A percentile compares a stretch with the other conserved stretches of the same genome.
Conservation (phyloP, 1,140 invertebrate species). For the Drosophila pallidifrons region DNA sequence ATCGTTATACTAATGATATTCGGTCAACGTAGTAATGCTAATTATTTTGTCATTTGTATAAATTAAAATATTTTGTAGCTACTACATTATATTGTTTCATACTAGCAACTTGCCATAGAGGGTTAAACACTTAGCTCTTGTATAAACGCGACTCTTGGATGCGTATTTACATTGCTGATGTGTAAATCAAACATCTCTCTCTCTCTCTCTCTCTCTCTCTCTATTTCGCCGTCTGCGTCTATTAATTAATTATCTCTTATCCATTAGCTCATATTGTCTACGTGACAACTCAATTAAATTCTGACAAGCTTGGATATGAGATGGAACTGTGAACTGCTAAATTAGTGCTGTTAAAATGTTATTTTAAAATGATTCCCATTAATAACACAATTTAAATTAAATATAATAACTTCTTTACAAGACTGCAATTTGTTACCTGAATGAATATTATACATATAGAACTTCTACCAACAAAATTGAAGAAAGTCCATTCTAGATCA, state of each 20-base stretch:
- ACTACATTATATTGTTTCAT: slow-evolving; percentile 24
- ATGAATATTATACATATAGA: no score
- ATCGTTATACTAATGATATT: slow-evolving; percentile 73
- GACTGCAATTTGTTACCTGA: no score
- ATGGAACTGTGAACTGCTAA: no score
- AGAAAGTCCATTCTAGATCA: no score
- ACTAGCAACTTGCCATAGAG: slow-evolving; percentile 9
- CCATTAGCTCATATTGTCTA: slow-evolving; percentile 1
- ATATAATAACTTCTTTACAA: no score
- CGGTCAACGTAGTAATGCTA: slow-evolving; percentile 61
- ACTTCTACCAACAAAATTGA: no score
- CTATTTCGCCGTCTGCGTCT: not conserved
- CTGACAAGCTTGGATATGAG: no score
- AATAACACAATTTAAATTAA: no score
- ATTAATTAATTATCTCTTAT: slow-evolving; percentile 51
- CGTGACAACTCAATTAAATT: slow-evolving; percentile 44
- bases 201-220: no score
- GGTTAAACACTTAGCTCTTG: slow-evolving; percentile 17
- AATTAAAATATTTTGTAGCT: slow-evolving; percentile 73
- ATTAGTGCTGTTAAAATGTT: no score
- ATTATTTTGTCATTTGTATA: slow-evolving; percentile 83
- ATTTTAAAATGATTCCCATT: no score
- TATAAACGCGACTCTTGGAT: not conserved
- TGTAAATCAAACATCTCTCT: not conserved
- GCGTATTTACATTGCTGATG: no score